phyloP scores from a whole-genome alignment of 2,888 invertebrate genomes.

The Cosmorhoe ocellata region DNA sequence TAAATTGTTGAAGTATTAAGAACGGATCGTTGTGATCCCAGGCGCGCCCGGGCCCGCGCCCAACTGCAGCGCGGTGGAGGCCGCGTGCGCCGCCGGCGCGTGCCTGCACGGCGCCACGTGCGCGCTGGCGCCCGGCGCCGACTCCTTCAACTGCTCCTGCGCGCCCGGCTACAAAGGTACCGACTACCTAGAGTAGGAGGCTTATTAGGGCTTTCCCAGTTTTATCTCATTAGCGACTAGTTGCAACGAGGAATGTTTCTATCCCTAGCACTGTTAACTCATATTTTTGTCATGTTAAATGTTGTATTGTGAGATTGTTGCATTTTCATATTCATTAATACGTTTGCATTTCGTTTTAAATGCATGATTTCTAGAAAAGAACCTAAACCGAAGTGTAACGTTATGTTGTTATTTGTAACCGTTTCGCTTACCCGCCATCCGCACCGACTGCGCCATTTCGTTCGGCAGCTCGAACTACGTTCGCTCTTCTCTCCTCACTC shows the following conservation, averaged over 20 bases:
- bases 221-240: too few species aligned
- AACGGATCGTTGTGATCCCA: conserved; percentile 25
- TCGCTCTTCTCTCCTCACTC: too few species aligned
- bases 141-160: conserved; percentile 87
- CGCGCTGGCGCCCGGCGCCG: conserved; percentile 69
- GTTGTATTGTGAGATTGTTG: conserved; percentile 9
- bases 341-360: background rate
- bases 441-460: too few species aligned
- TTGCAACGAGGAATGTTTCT: too few species aligned
- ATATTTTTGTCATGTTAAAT: conserved; percentile 8
- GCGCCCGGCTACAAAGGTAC: conserved; percentile 46
- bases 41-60: conserved; percentile 64
- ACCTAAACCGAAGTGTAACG: too few species aligned
- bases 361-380: background rate
- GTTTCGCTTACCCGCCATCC: too few species aligned
- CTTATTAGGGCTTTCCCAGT: too few species aligned
- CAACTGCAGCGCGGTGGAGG: conserved; percentile 62
- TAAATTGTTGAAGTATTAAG: too few species aligned
- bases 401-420: too few species aligned
- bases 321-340: conserved; percentile 3
- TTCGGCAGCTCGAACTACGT: too few species aligned
- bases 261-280: too few species aligned
- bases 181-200: too few species aligned
- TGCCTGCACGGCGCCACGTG: conserved; percentile 91
- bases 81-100: conserved; percentile 85